Evolutionary conservation across 2,797 vertebrate species (phyloP), one percentile per base, ranked within the genome.

Genomic region (Sebastes diploproa): DNA sequence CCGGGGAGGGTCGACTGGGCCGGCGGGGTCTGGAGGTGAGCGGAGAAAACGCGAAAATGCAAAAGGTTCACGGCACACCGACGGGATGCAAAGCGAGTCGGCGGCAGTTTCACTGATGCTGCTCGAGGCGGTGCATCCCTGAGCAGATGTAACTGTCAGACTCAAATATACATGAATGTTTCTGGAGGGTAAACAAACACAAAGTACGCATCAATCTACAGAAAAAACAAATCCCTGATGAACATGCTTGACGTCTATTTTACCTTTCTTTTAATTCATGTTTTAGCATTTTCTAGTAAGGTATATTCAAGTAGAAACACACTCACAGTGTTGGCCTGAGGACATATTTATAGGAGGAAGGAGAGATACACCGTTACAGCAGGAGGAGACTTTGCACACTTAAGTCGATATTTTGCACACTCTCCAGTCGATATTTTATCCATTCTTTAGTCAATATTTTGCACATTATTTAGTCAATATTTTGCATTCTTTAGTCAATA

Each of bases 81-180:
- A 27, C 1, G 38, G 42, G 62, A 82, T 60, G 77, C 72, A 42
- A 60, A 27, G 63, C n/a, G 36, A 81, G 27, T 8, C 7, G n/a
- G 59, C 22, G 2, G 74, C 58, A 1, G 72, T 42, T 78, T 77
- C 30, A 11, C 12, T 1, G 58, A 52, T 5, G 62, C 34, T 2
- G 85, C 87, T 81, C 1, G 34, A 71, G 81, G 89, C 74, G 3
- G 5, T 25, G 77, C 65, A 54, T 81, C 91, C 91, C 90, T 91
- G 86, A 93, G 75, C 89, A 84, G 79, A 91, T 84, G 86, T 69
- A 83, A 23, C 73, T 78, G 90, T 84, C 85, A 80, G 75, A 68
- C 63, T 83, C 75, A 23, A 38, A 81, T 20, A 63, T 4, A 63
- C 81, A 61, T 8, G 46, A 73, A 59, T 5, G 50, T 77, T 78